phyloP scores from a whole-genome alignment of 1,140 invertebrate species.

The Eriosoma lanigerum region DNA sequence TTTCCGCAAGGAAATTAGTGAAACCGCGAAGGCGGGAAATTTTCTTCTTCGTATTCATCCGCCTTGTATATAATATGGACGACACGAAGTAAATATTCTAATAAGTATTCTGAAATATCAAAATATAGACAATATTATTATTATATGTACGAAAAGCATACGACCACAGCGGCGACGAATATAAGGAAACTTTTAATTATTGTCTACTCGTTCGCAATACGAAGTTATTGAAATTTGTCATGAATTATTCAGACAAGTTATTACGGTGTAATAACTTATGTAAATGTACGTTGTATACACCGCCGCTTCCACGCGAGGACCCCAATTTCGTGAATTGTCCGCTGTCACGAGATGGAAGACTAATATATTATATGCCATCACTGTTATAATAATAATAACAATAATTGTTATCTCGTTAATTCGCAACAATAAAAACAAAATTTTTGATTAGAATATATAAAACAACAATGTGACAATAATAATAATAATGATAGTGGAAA shows the following conservation, averaged over 20 bases:
- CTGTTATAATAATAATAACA: no score
- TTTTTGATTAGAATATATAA: no score
- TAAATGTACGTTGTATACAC: not conserved
- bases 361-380: no score
- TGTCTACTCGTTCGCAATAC: not conserved
- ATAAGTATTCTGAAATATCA: not conserved
- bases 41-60: not conserved
- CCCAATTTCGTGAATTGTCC: conserved; percentile 11
- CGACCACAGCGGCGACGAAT: not conserved
- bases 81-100: not conserved
- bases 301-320: not conserved
- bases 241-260: conserved; percentile 36
- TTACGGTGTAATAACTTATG: conserved; percentile 36
- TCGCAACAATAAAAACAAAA: no score
- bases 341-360: not conserved
- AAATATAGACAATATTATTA: not conserved
- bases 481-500: no score
- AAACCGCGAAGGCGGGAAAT: not conserved
- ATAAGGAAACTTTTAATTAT: conserved; percentile 36
- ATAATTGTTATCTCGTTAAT: no score
- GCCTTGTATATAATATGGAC: not conserved
- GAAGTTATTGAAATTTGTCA: conserved; percentile 40
- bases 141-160: not conserved
- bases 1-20: not conserved
- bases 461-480: no score